phyloP scores from a whole-genome alignment of 2,888 invertebrate genomes.

The Entomobrya proxima region DNA sequence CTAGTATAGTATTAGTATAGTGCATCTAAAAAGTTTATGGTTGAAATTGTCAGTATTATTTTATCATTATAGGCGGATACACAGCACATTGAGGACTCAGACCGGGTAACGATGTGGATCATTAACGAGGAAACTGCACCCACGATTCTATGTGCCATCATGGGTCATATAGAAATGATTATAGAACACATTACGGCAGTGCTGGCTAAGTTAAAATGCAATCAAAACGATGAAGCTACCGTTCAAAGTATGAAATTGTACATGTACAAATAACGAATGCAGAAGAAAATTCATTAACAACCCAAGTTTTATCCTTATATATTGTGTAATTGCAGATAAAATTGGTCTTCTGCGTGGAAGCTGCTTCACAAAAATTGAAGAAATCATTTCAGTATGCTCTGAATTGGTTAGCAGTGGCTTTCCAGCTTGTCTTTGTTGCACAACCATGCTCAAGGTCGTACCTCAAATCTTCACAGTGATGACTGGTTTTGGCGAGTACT shows the following conservation, averaged over 20 bases:
- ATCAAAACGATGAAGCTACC: constrained; percentile 9
- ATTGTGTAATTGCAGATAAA: too few relatives aligned
- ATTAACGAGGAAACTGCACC: constrained; percentile 63
- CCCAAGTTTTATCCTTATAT: too few relatives aligned
- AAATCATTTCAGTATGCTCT: constrained; percentile 43
- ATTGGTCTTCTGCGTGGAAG: constrained; percentile 52
- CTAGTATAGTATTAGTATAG: not conserved
- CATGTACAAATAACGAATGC: not conserved
- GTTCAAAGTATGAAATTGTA: not conserved
- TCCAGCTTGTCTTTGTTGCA: constrained; percentile 59
- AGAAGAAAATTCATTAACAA: not conserved
- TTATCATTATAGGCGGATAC: not conserved
- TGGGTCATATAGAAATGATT: constrained; percentile 53
- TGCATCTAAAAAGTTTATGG: too few relatives aligned
- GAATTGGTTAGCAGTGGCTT: constrained; percentile 36
- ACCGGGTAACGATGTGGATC: constrained; percentile 62
- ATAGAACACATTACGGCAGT: constrained; percentile 46
- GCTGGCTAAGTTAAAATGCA: constrained; percentile 61
- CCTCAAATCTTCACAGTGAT: constrained; percentile 65
- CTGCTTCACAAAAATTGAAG: constrained; percentile 51
- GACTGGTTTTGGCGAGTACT: constrained; percentile 67
- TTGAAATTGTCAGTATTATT: too few relatives aligned
- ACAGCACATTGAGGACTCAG: not conserved
- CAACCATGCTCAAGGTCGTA: constrained; percentile 66
- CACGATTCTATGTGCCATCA: constrained; percentile 50